Evolutionary conservation across 2,113 vertebrate species (phyloP), one percentile per base, ranked within the genome.

Genomic region (Oncorhynchus tshawytscha): DNA sequence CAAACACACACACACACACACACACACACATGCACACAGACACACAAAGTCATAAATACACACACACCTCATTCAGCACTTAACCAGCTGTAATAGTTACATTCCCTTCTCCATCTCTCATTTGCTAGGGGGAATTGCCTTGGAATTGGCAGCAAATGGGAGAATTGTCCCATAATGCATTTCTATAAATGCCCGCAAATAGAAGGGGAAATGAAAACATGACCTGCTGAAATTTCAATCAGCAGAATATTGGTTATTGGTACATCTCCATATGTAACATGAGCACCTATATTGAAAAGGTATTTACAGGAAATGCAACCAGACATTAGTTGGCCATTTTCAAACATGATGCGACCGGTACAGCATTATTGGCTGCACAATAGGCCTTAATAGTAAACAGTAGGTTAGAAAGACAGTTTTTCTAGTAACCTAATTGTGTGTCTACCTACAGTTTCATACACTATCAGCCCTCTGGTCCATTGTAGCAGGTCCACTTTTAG

Each of bases 21-120:
- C 34, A 31, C 29, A 31, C 1, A 31, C 29, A 31, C 31, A 34
- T 5, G 5, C 31, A 31, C 31, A 31, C 13, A 25, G 68, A 66
- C 64, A 68, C 72, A 20, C 27, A 4, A 29, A 11, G 27, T 13
- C 22, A 74, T 87, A 84, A 85, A 86, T 86, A 88, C 84, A 85
- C 78, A 82, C 80, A 70, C 81, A 86, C 84, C 85, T 83, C 86
- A 86, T 87, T 88, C 86, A 82, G 80, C 70, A 73, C 72, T 78
- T 81, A 84, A 86, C 78, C 82, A 76, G 84, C 86, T 59, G 84
- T 86, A 89, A 90, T 85, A 77, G 84, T 83, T 84, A 87, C 84
- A 73, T 85, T 81, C 34, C 77, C 79, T 81, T 80, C 84, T 83
- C 7, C 85, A 75, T 82, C 83, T 85, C 86, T 85, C 86, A 86